These are phyloP conservation scores for Rhagoletis zephyria DNA, from an alignment of 1,140 invertebrate genomes.

Conservation along the genomic window DNA sequence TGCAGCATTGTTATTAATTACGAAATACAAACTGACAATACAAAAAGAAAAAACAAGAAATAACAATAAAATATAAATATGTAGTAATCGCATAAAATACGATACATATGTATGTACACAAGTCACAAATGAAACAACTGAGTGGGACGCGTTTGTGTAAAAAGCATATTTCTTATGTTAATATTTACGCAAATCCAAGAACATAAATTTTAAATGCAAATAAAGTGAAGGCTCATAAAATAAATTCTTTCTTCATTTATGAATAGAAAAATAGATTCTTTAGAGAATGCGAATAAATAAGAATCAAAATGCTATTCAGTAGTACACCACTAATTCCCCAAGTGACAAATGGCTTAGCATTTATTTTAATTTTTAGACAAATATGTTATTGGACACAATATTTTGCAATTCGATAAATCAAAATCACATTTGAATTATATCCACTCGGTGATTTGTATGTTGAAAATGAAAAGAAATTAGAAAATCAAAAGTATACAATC, in stretches of 20 bases:
- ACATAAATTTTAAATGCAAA: neutral
- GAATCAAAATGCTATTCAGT: neutral
- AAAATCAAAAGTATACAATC: neutral
- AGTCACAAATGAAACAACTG: neutral
- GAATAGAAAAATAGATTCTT: slow-evolving; percentile 10
- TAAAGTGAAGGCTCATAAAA: neutral
- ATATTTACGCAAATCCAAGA: slow-evolving; percentile 23
- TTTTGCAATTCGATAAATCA: slow-evolving; percentile 34
- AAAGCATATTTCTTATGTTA: neutral
- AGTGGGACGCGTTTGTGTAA: neutral
- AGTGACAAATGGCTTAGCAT: slow-evolving; percentile 39
- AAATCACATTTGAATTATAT: slow-evolving; percentile 21
- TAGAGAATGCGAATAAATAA: neutral
- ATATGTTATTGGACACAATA: slow-evolving; percentile 14
- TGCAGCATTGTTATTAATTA: neutral
- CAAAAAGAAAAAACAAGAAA: neutral
- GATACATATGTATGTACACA: neutral
- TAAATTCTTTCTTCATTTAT: neutral
- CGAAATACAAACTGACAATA: neutral
- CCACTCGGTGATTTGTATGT: neutral
- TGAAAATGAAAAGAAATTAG: neutral
- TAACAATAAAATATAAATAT: slow-evolving; percentile 33
- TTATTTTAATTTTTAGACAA: slow-evolving; percentile 9
- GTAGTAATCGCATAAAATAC: neutral
- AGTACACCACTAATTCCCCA: slow-evolving; percentile 11